A percentile compares a stretch with the other conserved stretches of the same genome.
These are phyloP conservation scores for Eublepharis macularius DNA, from an alignment of 2,113 vertebrate genomes.

Conservation along the genomic window DNA sequence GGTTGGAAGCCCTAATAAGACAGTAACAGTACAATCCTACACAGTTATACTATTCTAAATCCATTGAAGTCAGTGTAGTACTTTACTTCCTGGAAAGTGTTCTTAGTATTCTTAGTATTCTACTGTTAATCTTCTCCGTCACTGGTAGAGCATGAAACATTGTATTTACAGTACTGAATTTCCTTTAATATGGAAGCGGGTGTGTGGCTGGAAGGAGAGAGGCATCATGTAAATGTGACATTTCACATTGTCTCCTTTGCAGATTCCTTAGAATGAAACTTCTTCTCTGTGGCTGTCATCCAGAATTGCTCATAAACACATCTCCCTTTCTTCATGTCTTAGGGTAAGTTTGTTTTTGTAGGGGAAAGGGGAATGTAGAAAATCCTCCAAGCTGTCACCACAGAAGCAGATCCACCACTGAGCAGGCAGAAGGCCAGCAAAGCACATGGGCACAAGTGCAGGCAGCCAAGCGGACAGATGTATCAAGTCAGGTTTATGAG, in stretches of 20 bases:
- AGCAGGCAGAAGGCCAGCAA: conserved; percentile 70
- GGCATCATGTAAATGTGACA: not conserved
- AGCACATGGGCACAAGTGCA: conserved; percentile 65
- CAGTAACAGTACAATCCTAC: not conserved
- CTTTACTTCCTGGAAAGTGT: too few species aligned
- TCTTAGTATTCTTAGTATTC: too few species aligned
- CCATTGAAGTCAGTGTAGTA: too few species aligned
- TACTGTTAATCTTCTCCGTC: not conserved
- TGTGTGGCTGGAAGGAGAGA: not conserved
- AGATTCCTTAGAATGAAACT: not conserved
- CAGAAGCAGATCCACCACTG: conserved; percentile 62
- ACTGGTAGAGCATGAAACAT: not conserved
- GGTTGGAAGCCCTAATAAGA: not conserved
- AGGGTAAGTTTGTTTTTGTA: conserved; percentile 40
- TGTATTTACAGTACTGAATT: not conserved
- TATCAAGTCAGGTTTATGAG: conserved; percentile 79
- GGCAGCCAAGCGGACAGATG: conserved; percentile 75
- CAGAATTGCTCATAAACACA: conserved; percentile 25
- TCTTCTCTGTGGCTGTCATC: conserved; percentile 12
- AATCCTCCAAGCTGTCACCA: conserved; percentile 61
- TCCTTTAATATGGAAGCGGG: not conserved
- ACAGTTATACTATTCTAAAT: too few species aligned
- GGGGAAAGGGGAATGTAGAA: conserved; percentile 41
- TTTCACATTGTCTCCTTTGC: not conserved
- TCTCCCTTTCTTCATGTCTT: conserved; percentile 34